Evolutionary conservation across 2,888 invertebrate genomes (phyloP), one percentile per base, ranked within the genome.

Genomic region (Sepioteuthis lessoniana): DNA sequence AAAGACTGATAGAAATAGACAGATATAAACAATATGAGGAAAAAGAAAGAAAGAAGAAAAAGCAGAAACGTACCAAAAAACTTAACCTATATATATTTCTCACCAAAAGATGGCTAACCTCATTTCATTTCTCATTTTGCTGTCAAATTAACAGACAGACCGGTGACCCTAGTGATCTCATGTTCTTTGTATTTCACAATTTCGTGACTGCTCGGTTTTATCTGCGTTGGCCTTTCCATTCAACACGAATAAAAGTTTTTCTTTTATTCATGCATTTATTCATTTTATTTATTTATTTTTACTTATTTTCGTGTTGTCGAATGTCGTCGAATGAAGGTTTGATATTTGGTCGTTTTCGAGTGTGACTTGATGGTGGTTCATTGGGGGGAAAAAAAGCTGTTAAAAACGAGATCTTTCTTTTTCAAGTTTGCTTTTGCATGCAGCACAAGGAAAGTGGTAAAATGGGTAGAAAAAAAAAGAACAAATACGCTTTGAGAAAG

Each of bases 121-220:
- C 35, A n/a, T n/a, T 76, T 76, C n/a, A 76, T 76, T 76, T 76
- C 76, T 76, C 76, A 76, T 76, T 76, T 76, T 13, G n/a, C 35
- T 76, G 76, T 76, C 76, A 76, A 76, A 76, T 76, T n/a, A 76
- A n/a, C 76, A 76, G n/a, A 76, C 76, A 76, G n/a, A n/a, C n/a
- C n/a, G 76, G 16, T 76, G 76, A 76, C 76, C 76, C 35, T 10
- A 13, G 16, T n/a, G 76, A 76, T 76, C 76, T 76, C n/a, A n/a
- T 76, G 76, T 76, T n/a, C 76, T 76, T 76, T 76, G n/a, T 35
- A n/a, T 76, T 35, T 76, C 10, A 76, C 76, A 35, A 76, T 76
- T 76, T 76, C n/a, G 19, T n/a, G 76, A n/a, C 76, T 76, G 76
- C 16, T n/a, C 42, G 4, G n/a, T 3, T 76, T 19, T 76, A n/a